Evolutionary conservation across 2,888 invertebrate genomes (phyloP).

Genomic region (Trissolcus japonicus): DNA sequence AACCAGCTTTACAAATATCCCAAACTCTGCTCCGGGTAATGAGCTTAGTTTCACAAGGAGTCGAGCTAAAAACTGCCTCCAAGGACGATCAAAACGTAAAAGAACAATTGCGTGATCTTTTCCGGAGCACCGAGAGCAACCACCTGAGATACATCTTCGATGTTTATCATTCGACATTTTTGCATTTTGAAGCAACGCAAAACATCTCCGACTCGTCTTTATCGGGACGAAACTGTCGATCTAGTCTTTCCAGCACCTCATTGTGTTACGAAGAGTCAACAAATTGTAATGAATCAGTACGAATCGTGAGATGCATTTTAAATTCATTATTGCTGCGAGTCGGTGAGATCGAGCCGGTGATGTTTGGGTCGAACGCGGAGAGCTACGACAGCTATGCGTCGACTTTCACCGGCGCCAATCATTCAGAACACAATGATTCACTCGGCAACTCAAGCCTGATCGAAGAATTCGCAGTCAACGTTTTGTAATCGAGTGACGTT

Average conservation of each 20-base stretch:
- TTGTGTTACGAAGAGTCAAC: background rate
- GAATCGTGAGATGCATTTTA: constrained; percentile 11
- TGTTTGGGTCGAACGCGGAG: constrained; percentile 20
- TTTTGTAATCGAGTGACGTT: constrained; percentile 22
- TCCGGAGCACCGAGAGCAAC: background rate
- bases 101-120: constrained; percentile 7
- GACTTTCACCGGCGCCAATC: constrained; percentile 47
- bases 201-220: background rate
- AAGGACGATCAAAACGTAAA: constrained; percentile 4
- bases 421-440: constrained; percentile 42
- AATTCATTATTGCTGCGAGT: too few species aligned
- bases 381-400: constrained; percentile 36
- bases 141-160: constrained; percentile 13
- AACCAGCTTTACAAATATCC: background rate
- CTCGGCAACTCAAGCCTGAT: constrained; percentile 37
- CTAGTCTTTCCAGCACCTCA: background rate
- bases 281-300: constrained; percentile 2
- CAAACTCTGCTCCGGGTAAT: constrained; percentile 9
- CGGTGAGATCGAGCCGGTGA: background rate
- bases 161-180: constrained; percentile 9
- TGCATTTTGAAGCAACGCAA: background rate
- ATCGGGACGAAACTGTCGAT: background rate
- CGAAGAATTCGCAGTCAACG: constrained; percentile 32
- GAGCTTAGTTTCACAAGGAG: constrained; percentile 16
- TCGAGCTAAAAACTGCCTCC: constrained; percentile 15